Percentiles rank a stretch among this genome's conserved stretches.
phyloP scores from a whole-genome alignment of 2,113 vertebrate species.

The Plestiodon gilberti region DNA sequence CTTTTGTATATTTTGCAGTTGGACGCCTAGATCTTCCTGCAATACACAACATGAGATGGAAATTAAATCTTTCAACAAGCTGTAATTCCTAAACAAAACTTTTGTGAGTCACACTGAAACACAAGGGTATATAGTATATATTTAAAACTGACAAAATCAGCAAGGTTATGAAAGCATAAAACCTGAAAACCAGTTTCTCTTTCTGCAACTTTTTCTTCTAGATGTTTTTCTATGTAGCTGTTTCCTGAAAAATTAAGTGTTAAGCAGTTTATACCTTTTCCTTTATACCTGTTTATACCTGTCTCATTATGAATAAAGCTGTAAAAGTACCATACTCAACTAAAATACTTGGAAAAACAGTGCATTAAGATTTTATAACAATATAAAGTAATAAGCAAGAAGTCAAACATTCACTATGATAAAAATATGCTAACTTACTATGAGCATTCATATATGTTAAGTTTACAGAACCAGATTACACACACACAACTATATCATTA shows the following conservation, averaged over 20 bases:
- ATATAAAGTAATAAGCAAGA: conserved; percentile 20
- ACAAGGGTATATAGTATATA: neutral
- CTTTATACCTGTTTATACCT: too few species aligned
- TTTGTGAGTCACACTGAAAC: neutral
- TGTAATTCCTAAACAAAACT: neutral
- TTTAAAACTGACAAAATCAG: neutral
- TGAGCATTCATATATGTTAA: neutral
- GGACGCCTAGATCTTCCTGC: conserved; percentile 83
- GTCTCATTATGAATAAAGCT: neutral
- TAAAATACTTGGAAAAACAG: conserved; percentile 29
- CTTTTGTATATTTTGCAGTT: conserved; percentile 93
- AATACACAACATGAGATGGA: conserved; percentile 4
- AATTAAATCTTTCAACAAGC: neutral
- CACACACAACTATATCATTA: neutral
- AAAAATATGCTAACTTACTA: conserved; percentile 2
- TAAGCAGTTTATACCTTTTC: neutral
- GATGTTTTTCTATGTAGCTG: neutral
- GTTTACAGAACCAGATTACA: conserved; percentile 27
- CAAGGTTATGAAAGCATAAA: neutral
- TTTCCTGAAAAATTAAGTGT: neutral
- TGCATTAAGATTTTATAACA: conserved; percentile 2
- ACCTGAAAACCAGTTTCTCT: neutral
- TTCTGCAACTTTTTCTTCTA: neutral
- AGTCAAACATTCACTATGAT: conserved; percentile 6
- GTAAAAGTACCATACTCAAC: neutral